Base-by-base conservation (phyloP, 2,888 invertebrate species). In the Ophioninae sp. region DNA sequence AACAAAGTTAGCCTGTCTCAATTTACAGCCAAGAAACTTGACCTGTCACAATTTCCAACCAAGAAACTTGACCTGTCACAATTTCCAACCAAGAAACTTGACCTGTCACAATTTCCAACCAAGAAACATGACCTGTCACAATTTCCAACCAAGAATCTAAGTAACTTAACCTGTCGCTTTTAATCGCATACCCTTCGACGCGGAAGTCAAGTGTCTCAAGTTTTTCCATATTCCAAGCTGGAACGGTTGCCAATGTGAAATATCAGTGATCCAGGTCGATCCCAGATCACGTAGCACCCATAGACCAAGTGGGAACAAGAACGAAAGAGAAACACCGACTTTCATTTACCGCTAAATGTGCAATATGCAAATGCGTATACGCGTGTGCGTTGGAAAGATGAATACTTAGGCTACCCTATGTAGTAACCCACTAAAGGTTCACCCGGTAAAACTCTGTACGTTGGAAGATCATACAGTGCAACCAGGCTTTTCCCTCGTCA, bases 321-420 rank as follows among this genome's bases (percentile, higher is more conserved):
- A 81, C 70, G 81, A 80, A 83, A 81, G 80, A 74, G 80, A 81
- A 78, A 83, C 17, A 83, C 69, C 50, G 70, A 70, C 77, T 77
- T 83, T 83, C 80, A 65, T 61, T 41, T 39, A 64, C n/a, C 30
- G 59, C 73, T 77, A 44, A 80, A 80, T 50, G 68, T 80, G 62
- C 73, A 67, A 80, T 77, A 74, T 73, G 39, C 57, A 30, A 44
- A 61, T 37, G 57, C 13, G 30, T 57, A 20, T n/a, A n/a, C 1
- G 21, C 39, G n/a, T 30, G 23, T 77, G 21, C 44, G 21, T 10
- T 30, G 64, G 39, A 64, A 70, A 64, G 70, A 50, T 57, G 70
- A 30, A 62, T 37, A 62, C 23, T 62, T 56, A 30, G 41, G 39
- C 21, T 20, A n/a, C 30, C 13, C 30, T 56, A 76, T 44, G 37